These are phyloP conservation scores for Ommatoiulus sabulosus DNA, from an alignment of 2,888 invertebrate genomes.

Conservation along the genomic window DNA sequence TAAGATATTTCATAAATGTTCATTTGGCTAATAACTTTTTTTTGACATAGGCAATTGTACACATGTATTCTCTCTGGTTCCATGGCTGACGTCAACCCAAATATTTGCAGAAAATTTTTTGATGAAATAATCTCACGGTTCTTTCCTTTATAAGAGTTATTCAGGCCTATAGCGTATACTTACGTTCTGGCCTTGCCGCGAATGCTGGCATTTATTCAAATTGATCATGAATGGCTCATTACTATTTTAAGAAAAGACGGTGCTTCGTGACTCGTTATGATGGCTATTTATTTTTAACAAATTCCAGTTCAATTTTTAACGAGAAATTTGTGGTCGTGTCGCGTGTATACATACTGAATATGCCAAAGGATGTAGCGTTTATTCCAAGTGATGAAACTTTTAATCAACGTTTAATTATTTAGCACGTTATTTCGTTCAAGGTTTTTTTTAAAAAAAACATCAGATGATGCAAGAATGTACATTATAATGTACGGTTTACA, in stretches of 20 bases:
- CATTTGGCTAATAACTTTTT: not conserved
- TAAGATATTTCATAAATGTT: not conserved
- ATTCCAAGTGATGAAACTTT: too few relatives aligned
- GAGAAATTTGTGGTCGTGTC: not conserved
- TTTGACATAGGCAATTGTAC: not conserved
- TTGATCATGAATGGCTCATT: not conserved
- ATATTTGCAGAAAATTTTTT: not conserved
- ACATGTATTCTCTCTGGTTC: not conserved
- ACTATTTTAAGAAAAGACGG: not conserved
- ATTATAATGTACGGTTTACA: too few relatives aligned
- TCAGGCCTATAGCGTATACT: not conserved
- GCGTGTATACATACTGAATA: too few relatives aligned
- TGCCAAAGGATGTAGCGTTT: too few relatives aligned
- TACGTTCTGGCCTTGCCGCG: not conserved
- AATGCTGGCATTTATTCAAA: conserved; percentile 7
- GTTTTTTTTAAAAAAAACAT: too few relatives aligned
- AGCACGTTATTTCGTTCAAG: too few relatives aligned
- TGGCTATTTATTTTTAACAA: not conserved
- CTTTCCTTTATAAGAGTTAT: not conserved
- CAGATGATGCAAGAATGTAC: too few relatives aligned
- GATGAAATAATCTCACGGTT: not conserved
- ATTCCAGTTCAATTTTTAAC: not conserved
- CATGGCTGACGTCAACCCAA: not conserved
- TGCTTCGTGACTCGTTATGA: not conserved
- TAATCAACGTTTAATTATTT: too few relatives aligned